Base-by-base conservation (phyloP, 2,888 invertebrate species). In the Dryobota labecula region DNA sequence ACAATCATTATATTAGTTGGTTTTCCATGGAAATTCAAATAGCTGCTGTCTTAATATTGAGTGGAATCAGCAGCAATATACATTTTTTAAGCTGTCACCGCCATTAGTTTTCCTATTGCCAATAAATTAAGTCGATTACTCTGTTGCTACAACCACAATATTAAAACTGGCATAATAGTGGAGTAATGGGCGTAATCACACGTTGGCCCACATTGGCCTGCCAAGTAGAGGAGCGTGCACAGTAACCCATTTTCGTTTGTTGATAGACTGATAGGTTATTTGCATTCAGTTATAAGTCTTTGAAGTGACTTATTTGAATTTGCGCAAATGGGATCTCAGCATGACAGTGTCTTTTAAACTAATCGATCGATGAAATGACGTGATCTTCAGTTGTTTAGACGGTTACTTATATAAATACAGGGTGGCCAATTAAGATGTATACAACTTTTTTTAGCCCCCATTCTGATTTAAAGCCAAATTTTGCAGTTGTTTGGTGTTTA, bases 101-200 rank as follows among this genome's bases (percentile, higher is more conserved):
- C 3, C 8, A 33, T 74, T 80, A 63, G 33, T 80, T 74, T 36
- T 20, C 27, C 20, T 45, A 62, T 75, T 73, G 74, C 75, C 80
- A 80, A 62, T 45, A 51, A 57, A 58, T 53, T 20, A 74, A 63
- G n/a, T 73, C 56, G 33, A 73, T 74, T 54, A 54, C 33, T 47
- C 38, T 74, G 43, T 57, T 38, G 20, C 63, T 73, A n/a, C n/a
- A 57, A 80, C 33, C 30, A 30, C n/a, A 57, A 36, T 63, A 51
- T 64, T 80, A 74, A 80, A 75, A 80, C 33, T 24, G 20, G 45
- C 30, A 7, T 56, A 38, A 13, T 27, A n/a, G n/a, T 56, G 20
- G 20, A 49, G 20, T 61, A 72, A 18, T 72, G 43, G 20, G 1
- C 20, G 33, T 24, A n/a, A 61, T 73, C 62, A 57, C 45, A 75